These are phyloP conservation scores for Calliphora vomitoria DNA, from an alignment of 2,888 invertebrate genomes.

Conservation along the genomic window DNA sequence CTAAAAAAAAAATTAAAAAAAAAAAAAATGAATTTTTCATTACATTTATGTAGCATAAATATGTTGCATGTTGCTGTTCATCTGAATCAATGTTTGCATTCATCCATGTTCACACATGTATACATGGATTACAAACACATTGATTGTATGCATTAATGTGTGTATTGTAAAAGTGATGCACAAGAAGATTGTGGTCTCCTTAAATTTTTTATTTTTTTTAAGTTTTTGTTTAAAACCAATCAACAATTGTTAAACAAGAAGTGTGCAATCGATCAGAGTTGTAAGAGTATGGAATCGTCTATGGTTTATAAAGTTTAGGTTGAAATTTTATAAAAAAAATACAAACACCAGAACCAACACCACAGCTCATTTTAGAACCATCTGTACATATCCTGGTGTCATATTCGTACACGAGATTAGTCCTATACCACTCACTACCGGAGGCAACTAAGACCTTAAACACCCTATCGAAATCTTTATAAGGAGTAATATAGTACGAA, in stretches of 20 bases:
- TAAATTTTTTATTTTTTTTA: conserved; percentile 8
- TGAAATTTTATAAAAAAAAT: too few relatives aligned
- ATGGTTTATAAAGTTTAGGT: background rate
- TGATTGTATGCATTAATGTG: conserved; percentile 39
- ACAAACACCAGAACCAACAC: too few relatives aligned
- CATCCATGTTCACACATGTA: conserved; percentile 42
- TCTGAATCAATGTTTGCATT: conserved; percentile 59
- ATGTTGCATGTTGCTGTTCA: conserved; percentile 51
- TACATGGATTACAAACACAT: background rate
- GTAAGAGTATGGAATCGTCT: conserved; percentile 7
- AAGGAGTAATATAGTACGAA: too few relatives aligned
- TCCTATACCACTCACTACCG: too few relatives aligned
- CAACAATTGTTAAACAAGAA: conserved; percentile 62
- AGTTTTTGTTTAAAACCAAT: conserved; percentile 38
- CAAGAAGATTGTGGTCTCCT: conserved; percentile 65
- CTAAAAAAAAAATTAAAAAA: background rate
- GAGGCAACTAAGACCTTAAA: too few relatives aligned
- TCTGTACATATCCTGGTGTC: too few relatives aligned
- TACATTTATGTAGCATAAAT: background rate
- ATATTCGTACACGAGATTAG: too few relatives aligned
- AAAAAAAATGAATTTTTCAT: conserved; percentile 27
- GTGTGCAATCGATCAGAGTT: conserved; percentile 13
- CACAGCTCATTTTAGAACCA: too few relatives aligned
- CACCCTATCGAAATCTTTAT: too few relatives aligned
- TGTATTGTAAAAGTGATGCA: conserved; percentile 47